These are phyloP conservation scores for Sebastes variabilis DNA, from an alignment of 2,797 vertebrate species.

Conservation along the genomic window DNA sequence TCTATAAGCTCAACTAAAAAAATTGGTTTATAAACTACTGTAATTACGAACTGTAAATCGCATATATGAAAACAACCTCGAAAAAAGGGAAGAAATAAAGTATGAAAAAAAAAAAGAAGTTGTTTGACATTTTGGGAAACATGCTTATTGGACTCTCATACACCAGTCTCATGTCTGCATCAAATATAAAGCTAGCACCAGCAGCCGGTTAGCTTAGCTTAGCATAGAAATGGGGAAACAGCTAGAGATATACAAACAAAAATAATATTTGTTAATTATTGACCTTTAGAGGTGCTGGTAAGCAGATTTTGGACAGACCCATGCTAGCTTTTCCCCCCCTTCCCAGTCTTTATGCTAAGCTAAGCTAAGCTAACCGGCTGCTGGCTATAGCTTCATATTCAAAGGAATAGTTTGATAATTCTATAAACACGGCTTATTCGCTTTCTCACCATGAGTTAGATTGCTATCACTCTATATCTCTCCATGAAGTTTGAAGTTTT, in stretches of 20 bases:
- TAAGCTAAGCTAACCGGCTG: background rate
- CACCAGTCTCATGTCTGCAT: background rate
- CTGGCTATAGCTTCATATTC: background rate
- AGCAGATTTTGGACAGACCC: background rate
- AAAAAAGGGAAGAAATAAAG: background rate
- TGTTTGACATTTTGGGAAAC: background rate
- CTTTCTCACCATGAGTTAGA: background rate
- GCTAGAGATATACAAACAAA: background rate
- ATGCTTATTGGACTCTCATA: background rate
- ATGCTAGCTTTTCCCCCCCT: background rate
- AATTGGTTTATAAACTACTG: too few relatives aligned
- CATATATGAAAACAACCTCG: too few relatives aligned
- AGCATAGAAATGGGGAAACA: background rate
- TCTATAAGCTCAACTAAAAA: too few relatives aligned
- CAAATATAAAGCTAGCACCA: background rate
- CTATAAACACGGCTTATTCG: background rate
- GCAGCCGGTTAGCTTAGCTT: background rate
- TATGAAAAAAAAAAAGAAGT: background rate
- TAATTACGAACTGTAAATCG: too few relatives aligned
- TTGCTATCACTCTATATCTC: background rate
- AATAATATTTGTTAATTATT: background rate
- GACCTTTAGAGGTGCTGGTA: background rate
- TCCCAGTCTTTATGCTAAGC: background rate
- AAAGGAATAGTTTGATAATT: background rate
- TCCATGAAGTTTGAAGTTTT: background rate